phyloP scores from a whole-genome alignment of 2,888 invertebrate genomes.

The Pinctada fucata region DNA sequence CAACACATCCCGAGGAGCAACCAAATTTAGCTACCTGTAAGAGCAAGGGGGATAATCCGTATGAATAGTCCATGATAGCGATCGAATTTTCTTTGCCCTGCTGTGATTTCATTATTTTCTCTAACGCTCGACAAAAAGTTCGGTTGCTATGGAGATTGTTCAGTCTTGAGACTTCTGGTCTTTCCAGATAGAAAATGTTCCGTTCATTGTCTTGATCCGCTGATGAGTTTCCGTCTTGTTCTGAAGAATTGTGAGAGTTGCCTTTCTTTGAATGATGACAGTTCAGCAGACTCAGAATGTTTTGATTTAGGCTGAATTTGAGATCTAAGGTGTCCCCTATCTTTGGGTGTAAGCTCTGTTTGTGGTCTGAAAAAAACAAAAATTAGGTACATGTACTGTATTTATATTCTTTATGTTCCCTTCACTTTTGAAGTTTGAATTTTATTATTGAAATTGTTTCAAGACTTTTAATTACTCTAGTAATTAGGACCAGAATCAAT shows the following conservation, averaged over 20 bases:
- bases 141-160: constrained; percentile 64
- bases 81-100: constrained; percentile 9
- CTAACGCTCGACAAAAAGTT: constrained; percentile 53
- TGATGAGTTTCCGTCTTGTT: background rate
- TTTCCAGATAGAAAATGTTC: constrained; percentile 26
- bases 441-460: too few species aligned
- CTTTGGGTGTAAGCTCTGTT: constrained; percentile 50
- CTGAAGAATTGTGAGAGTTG: background rate
- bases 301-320: constrained; percentile 47
- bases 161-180: constrained; percentile 50
- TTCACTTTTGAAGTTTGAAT: too few species aligned
- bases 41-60: constrained; percentile 61
- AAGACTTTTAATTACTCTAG: too few species aligned
- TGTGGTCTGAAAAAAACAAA: constrained; percentile 45
- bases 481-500: too few species aligned
- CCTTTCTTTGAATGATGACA: constrained; percentile 5
- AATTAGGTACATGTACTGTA: background rate
- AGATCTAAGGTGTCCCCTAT: constrained; percentile 49
- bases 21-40: constrained; percentile 61
- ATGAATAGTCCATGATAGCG: constrained; percentile 60
- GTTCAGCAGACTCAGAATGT: constrained; percentile 44
- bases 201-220: background rate
- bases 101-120: constrained; percentile 35
- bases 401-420: too few species aligned
- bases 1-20: constrained; percentile 51